phyloP scores from a whole-genome alignment of 2,113 vertebrate genomes.

The Cinclus mexicanus region DNA sequence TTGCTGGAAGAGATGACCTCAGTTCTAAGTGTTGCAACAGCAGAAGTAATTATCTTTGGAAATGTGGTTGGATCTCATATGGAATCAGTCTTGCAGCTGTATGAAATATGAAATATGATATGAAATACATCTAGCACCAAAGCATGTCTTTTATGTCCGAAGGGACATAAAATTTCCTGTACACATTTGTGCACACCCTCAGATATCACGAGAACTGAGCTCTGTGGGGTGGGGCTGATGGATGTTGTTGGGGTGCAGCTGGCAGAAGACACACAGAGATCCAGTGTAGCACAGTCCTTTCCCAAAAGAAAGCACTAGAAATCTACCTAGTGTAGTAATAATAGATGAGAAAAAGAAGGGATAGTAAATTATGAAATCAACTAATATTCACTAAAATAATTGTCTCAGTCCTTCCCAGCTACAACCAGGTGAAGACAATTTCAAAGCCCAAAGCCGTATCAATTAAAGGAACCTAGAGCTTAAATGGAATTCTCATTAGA shows the following conservation, averaged over 20 bases:
- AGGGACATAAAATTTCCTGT: background rate
- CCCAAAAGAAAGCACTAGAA: background rate
- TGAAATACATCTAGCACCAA: background rate
- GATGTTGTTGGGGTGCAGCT: background rate
- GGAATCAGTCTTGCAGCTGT: background rate
- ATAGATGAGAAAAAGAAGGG: background rate
- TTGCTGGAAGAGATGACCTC: background rate
- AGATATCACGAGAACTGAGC: background rate
- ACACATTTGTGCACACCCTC: background rate
- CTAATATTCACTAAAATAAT: background rate
- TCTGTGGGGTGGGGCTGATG: background rate
- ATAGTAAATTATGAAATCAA: background rate
- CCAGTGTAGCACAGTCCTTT: background rate
- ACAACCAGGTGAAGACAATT: background rate
- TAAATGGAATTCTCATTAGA: background rate
- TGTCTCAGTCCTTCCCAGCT: background rate
- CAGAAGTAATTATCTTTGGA: background rate
- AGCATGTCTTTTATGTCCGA: background rate
- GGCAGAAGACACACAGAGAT: background rate
- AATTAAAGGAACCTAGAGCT: background rate
- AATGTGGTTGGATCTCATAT: background rate
- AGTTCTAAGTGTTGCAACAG: accelerated
- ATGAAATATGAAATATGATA: background rate
- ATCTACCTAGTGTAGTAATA: background rate
- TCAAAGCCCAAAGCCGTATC: background rate